A percentile compares a stretch with the other conserved stretches of the same genome.
Evolutionary conservation across 2,113 vertebrate species (phyloP).

Genomic region (Vombatus ursinus): DNA sequence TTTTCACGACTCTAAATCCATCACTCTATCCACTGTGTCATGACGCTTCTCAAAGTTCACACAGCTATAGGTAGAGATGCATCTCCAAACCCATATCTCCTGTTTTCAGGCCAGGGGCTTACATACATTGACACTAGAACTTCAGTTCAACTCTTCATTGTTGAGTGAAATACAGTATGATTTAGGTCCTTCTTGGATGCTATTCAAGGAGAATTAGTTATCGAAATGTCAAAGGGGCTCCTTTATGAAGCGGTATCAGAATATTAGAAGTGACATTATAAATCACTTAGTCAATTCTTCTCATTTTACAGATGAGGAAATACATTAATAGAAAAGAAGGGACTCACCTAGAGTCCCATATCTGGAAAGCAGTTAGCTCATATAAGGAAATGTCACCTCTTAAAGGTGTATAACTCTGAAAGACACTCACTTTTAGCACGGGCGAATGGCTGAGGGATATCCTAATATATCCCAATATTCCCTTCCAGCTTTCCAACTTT

Average conservation of each 20-base stretch:
- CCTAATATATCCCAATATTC: not conserved
- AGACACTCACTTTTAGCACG: slow-evolving; percentile 33
- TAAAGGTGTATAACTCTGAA: not conserved
- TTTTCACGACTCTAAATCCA: not conserved
- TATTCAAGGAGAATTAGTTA: slow-evolving; percentile 2
- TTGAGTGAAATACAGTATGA: slow-evolving; percentile 4
- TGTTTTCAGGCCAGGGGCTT: slow-evolving; percentile 38
- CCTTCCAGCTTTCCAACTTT: not conserved
- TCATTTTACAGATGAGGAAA: not conserved
- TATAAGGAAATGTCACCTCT: slow-evolving; percentile 23
- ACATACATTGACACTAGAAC: slow-evolving; percentile 6
- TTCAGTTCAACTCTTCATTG: not conserved
- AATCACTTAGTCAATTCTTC: not conserved
- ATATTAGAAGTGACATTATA: not conserved
- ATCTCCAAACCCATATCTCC: not conserved
- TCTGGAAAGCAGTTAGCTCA: not conserved
- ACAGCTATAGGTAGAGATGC: not conserved
- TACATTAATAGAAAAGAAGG: not conserved
- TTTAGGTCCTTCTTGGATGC: slow-evolving; percentile 14
- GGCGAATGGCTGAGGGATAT: slow-evolving; percentile 20
- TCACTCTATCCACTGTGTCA: slow-evolving; percentile 35
- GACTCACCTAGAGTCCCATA: not conserved
- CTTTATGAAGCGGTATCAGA: not conserved
- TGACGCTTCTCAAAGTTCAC: slow-evolving; percentile 18
- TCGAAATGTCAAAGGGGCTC: not conserved